These are phyloP conservation scores for Carabus problematicus DNA, from an alignment of 2,888 invertebrate species.

Conservation along the genomic window DNA sequence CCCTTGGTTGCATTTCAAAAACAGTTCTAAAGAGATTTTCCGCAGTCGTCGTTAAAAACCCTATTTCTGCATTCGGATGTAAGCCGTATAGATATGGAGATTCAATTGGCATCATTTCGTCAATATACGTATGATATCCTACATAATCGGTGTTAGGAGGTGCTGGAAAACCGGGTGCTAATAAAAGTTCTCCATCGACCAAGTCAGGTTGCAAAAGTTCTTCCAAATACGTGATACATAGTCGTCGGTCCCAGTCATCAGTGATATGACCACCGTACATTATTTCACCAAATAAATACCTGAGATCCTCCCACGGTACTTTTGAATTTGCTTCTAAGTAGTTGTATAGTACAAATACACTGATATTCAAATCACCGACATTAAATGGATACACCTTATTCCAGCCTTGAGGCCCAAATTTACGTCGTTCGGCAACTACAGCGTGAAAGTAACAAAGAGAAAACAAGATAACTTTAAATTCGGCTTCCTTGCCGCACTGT, in stretches of 20 bases:
- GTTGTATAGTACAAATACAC: constrained; percentile 92
- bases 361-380: constrained; percentile 92
- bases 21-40: constrained; percentile 93
- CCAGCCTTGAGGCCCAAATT: constrained; percentile 96
- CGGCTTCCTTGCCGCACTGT: constrained; percentile 94
- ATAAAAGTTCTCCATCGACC: constrained; percentile 89
- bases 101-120: constrained; percentile 90
- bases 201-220: constrained; percentile 93
- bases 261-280: constrained; percentile 99
- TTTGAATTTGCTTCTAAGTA: constrained; percentile 93
- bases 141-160: constrained; percentile 93
- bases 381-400: constrained; percentile 96
- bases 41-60: constrained; percentile 91
- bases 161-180: constrained; percentile 90
- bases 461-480: constrained; percentile 94
- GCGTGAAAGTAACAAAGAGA: constrained; percentile 96
- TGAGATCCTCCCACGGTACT: constrained; percentile 95
- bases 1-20: constrained; percentile 96
- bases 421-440: constrained; percentile 90
- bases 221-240: constrained; percentile 89
- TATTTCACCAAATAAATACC: constrained; percentile 96
- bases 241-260: constrained; percentile 93
- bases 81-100: constrained; percentile 93
- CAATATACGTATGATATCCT: constrained; percentile 93
- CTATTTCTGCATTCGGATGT: constrained; percentile 97